A percentile compares a stretch with the other conserved stretches of the same genome.
Evolutionary conservation across 2,888 invertebrate species (phyloP).

Genomic region (Xestia ashworthii): DNA sequence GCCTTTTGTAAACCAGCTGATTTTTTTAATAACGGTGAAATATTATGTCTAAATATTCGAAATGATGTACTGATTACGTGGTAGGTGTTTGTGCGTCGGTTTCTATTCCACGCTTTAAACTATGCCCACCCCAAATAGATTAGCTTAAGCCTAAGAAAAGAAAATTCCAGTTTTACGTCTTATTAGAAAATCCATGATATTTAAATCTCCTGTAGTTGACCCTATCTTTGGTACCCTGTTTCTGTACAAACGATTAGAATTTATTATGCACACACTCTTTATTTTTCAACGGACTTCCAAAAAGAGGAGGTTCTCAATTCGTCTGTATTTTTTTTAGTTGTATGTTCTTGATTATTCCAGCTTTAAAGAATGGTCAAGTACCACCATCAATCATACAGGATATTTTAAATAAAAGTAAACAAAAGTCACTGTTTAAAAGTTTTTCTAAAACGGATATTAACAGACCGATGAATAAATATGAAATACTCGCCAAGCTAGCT

Average conservation of each 20-base stretch:
- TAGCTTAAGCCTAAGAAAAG: neutral
- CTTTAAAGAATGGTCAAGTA: slow-evolving; percentile 34
- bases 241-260: neutral
- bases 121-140: neutral
- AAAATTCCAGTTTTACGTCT: neutral
- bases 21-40: too few species aligned
- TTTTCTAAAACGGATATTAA: neutral
- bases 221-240: too few species aligned
- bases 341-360: slow-evolving; percentile 16
- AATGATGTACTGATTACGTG: too few species aligned
- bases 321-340: neutral
- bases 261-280: neutral
- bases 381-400: slow-evolving; percentile 35
- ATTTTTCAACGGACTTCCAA: neutral
- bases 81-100: too few species aligned
- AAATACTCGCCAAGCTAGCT: slow-evolving; percentile 36
- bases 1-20: too few species aligned
- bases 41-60: too few species aligned
- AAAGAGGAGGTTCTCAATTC: too few species aligned
- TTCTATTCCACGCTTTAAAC: too few species aligned
- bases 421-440: neutral
- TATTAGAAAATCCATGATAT: neutral
- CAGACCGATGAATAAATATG: slow-evolving; percentile 12
- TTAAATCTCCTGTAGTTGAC: too few species aligned
- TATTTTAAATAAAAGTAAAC: slow-evolving; percentile 28